Base-by-base conservation (phyloP, 2,797 vertebrate genomes). In the Masticophis lateralis region DNA sequence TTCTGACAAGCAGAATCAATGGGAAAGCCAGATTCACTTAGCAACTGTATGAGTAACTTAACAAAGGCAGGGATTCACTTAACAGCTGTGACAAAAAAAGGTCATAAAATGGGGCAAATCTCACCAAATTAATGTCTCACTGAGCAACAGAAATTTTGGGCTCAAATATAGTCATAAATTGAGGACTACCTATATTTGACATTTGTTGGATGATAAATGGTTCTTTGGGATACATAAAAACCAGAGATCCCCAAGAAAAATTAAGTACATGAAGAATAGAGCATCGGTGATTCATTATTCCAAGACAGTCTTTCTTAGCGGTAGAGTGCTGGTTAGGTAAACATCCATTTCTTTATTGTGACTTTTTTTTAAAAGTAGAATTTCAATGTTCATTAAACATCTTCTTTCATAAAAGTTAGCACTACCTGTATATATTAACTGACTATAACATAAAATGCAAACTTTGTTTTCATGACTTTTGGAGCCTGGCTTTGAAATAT, bases 131-230 rank as follows among this genome's bases (percentile, higher is more conserved):
- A 28, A 63, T 28, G 61, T 28, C 61, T 63, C 61, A 28, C 4
- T 63, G 61, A 28, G 27, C 11, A 28, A 63, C 27, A 63, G 61
- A 63, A 63, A 13, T 63, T 63, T 63, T 63, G 61, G 61, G 61
- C 27, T 28, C 61, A 28, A 63, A 28, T 63, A 28, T 63, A 4
- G 60, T 12, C 10, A 63, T 63, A 63, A 63, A 63, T 63, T 28
- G 27, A 63, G 10, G 61, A 5, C 11, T 12, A 28, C 27, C 61
- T 63, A 94, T 94, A 94, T 95, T 96, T 96, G 95, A 32, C 94
- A 94, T 97, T 97, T 96, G 96, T 97, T 95, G 96, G 96, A 96
- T 96, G 96, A 96, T 97, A 96, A 97, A 96, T 97, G 94, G 96
- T 94, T 95, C 96, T 96, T 96, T 96, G 47, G 18, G 94, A 93